Conservation (phyloP, 1,140 invertebrate species). For the Drosophila lacertosa region DNA sequence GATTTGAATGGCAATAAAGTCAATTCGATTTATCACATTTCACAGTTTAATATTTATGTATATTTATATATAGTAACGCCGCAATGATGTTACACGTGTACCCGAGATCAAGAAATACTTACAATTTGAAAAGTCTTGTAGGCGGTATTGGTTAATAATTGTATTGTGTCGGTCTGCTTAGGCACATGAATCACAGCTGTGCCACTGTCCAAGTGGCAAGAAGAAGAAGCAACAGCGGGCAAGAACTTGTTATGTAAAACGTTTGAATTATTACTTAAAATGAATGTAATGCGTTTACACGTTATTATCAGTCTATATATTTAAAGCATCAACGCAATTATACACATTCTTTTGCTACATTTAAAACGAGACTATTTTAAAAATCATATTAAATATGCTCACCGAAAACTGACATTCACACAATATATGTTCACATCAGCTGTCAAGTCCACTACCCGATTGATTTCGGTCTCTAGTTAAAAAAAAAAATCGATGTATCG, state of each 20-base stretch:
- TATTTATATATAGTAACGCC: no score
- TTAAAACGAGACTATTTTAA: not conserved
- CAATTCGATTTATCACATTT: constrained; percentile 31
- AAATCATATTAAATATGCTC: constrained; percentile 29
- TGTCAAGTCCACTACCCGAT: constrained; percentile 12
- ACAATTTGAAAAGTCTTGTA: constrained; percentile 1
- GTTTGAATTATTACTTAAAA: constrained; percentile 61
- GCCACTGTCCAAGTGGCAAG: constrained; percentile 33
- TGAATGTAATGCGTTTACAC: not conserved
- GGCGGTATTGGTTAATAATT: not conserved
- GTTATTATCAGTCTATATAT: not conserved
- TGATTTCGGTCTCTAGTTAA: not conserved
- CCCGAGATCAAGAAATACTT: not conserved
- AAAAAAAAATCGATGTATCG: not conserved
- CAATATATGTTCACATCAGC: constrained; percentile 21
- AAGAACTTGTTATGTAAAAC: constrained; percentile 63
- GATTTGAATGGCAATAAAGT: constrained; percentile 31
- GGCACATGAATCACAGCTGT: constrained; percentile 33
- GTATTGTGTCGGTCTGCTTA: not conserved
- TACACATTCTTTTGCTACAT: constrained; percentile 11
- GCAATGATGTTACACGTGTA: not conserved
- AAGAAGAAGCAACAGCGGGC: constrained; percentile 43
- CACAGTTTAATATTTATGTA: not conserved
- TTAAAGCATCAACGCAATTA: not conserved
- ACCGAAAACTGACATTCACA: constrained; percentile 42